A percentile compares a stretch with the other conserved stretches of the same genome.
Evolutionary conservation across 2,888 invertebrate genomes (phyloP).

Genomic region (Coecobrya sp.): DNA sequence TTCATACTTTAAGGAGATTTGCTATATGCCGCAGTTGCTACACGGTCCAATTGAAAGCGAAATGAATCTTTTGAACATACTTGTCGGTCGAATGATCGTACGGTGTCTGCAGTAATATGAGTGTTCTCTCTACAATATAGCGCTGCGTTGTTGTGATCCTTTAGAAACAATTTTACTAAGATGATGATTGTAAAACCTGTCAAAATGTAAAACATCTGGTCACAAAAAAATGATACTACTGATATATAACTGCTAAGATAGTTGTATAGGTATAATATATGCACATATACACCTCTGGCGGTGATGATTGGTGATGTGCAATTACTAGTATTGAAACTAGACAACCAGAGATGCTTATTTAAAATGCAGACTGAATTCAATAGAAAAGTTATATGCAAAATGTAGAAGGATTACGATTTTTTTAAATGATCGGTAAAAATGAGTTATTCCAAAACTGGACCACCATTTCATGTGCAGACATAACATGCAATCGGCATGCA

Average conservation of each 20-base stretch:
- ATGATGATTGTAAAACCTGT: conserved; percentile 78
- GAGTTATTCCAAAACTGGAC: neutral
- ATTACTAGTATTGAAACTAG: no score
- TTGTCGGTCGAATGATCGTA: neutral
- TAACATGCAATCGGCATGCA: neutral
- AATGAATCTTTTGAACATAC: conserved; percentile 37
- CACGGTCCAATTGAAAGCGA: conserved; percentile 12
- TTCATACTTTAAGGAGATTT: neutral
- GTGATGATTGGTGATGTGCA: no score
- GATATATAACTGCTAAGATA: neutral
- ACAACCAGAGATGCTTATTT: no score
- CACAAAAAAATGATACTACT: conserved; percentile 56
- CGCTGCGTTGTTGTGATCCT: conserved; percentile 43
- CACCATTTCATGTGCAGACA: neutral
- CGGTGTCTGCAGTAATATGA: neutral
- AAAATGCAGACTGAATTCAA: neutral
- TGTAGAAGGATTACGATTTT: neutral
- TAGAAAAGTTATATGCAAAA: neutral
- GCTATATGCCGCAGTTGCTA: neutral
- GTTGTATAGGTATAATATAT: no score
- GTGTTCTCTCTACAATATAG: neutral
- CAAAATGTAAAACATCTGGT: conserved; percentile 78
- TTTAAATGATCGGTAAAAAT: neutral
- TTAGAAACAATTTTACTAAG: conserved; percentile 73
- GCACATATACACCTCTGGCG: no score